Conservation (phyloP, 2,797 vertebrate genomes). For the Platyrinchus mystaceus region DNA sequence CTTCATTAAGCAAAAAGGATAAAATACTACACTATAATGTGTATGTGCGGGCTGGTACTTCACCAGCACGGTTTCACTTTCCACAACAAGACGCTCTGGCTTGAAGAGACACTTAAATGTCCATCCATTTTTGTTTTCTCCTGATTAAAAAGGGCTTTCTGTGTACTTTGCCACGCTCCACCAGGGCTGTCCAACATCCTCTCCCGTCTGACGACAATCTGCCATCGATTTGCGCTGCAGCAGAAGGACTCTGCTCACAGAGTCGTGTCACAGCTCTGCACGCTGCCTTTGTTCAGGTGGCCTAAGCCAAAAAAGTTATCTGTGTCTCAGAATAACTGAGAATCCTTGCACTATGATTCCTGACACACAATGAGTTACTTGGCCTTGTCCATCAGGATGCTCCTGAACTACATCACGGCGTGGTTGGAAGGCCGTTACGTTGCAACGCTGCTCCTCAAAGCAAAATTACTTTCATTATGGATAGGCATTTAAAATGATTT, state of each 20-base stretch:
- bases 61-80: not conserved
- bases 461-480: not conserved
- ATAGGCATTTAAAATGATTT: not conserved
- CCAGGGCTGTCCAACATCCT: not conserved
- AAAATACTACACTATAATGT: not conserved
- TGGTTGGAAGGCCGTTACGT: not conserved
- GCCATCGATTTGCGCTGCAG: not conserved
- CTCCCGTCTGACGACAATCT: not conserved
- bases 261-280: not conserved
- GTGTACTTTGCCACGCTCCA: not conserved
- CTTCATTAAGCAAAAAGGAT: conserved; percentile 38
- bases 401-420: not conserved
- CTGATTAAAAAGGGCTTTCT: not conserved
- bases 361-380: not conserved
- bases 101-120: not conserved
- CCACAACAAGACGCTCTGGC: not conserved
- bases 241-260: not conserved
- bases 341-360: not conserved
- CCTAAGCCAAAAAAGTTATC: not conserved
- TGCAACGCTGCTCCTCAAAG: not conserved
- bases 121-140: not conserved
- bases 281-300: not conserved
- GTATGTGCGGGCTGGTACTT: not conserved
- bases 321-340: not conserved
- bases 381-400: not conserved